Conservation (phyloP, 2,888 invertebrate species). For the Meiosimyza platycephala region DNA sequence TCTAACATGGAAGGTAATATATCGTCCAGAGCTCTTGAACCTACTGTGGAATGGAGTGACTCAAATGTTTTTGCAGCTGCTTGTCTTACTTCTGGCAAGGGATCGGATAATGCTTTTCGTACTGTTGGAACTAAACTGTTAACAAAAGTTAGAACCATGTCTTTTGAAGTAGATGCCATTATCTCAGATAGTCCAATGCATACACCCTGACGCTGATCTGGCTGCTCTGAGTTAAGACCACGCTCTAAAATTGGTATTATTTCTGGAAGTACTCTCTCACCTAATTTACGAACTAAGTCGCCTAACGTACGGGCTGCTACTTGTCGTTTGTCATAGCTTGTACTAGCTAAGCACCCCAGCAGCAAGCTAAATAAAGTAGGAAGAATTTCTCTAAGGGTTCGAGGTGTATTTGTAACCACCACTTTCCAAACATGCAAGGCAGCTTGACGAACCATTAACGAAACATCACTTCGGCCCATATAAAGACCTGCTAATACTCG, state of each 20-base stretch:
- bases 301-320: constrained; percentile 96
- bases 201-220: constrained; percentile 97
- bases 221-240: constrained; percentile 89
- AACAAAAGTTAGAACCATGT: constrained; percentile 91
- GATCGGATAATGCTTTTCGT: constrained; percentile 93
- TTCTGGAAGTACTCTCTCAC: constrained; percentile 96
- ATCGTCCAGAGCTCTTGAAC: constrained; percentile 93
- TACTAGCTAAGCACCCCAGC: constrained; percentile 93
- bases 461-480: constrained; percentile 97
- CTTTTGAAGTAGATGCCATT: constrained; percentile 94
- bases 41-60: constrained; percentile 93
- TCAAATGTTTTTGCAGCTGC: constrained; percentile 98
- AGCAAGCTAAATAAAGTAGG: constrained; percentile 93
- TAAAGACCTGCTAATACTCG: constrained; percentile 94
- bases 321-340: constrained; percentile 95
- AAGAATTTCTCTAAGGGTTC: constrained; percentile 94
- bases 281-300: constrained; percentile 95
- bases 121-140: constrained; percentile 93
- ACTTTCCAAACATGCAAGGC: constrained; percentile 99
- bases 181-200: constrained; percentile 98
- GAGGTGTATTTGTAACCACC: constrained; percentile 97
- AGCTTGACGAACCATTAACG: constrained; percentile 95
- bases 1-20: constrained; percentile 93
- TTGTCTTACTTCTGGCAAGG: constrained; percentile 88
- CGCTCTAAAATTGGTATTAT: constrained; percentile 97